Base-by-base conservation (phyloP, 2,797 vertebrate genomes). In the Sibirionetta formosa region DNA sequence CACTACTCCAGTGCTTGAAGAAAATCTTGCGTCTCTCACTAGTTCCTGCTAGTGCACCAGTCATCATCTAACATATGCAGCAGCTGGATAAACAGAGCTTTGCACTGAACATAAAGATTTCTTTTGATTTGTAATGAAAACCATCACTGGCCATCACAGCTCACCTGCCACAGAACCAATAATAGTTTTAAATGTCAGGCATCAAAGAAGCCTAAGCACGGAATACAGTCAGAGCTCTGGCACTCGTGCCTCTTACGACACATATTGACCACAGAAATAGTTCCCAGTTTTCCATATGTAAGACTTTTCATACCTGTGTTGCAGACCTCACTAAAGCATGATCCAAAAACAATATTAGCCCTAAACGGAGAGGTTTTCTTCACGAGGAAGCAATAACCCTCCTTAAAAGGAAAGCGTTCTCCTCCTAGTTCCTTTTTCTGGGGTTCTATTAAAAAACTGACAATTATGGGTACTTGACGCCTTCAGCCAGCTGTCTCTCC, bases 91-190 rank as follows among this genome's bases (percentile, higher is more conserved):
- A 96, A 86, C 61, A 95, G 33, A 81, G 58, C 20, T 79, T 84
- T 90, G 76, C 57, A 81, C 19, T 0, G 4, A 91, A 90, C 53
- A 70, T 44, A 96, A 91, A 75, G 46, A 63, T 86, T 94, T 88
- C 63, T 95, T 95, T 93, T 95, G 57, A 93, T 88, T 93, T 88
- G 42, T 82, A 88, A 92, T 90, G 46, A 78, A 94, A 93, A 93
- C 58, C 69, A 76, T 91, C 64, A 85, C 63, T 51, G 16, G 58
- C 46, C 38, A 90, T 89, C 76, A 90, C 70, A 78, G 31, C 85
- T 94, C 93, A 94, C 89, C 73, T 86, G 78, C 51, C 69, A 83
- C 24, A 8, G 58, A 93, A 90, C 50, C 72, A 94, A 36, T 78
- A 81, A 82, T 9, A 71, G 44, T 68, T 90, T 87, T 87, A 94